Conservation (phyloP, 2,888 invertebrate genomes). For the Acleris sparsana region DNA sequence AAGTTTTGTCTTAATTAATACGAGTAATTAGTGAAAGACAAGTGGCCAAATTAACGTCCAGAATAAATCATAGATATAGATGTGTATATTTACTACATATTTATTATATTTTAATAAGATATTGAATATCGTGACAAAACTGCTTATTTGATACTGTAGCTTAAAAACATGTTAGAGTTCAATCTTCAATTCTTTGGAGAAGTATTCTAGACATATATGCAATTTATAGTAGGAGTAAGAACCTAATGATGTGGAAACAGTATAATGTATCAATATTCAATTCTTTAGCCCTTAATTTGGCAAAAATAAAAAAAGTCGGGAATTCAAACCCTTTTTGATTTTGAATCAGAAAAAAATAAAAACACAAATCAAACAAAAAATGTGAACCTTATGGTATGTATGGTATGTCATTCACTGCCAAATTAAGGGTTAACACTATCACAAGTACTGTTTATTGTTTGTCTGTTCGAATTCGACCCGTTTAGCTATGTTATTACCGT, state of each 20-base stretch:
- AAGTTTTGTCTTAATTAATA: slow-evolving; percentile 57
- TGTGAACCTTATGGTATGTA: too few species aligned
- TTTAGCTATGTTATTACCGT: slow-evolving; percentile 23
- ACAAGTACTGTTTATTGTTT: neutral
- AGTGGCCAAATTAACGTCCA: slow-evolving; percentile 83
- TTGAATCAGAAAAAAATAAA: too few species aligned
- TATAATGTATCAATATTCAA: neutral
- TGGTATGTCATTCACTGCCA: too few species aligned
- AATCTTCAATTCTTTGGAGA: slow-evolving; percentile 2
- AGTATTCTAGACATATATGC: slow-evolving; percentile 1
- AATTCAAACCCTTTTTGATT: too few species aligned
- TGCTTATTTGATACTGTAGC: slow-evolving; percentile 23
- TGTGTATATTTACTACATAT: slow-evolving; percentile 40
- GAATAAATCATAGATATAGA: slow-evolving; percentile 49
- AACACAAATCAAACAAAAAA: too few species aligned
- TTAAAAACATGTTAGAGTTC: neutral
- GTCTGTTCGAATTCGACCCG: slow-evolving; percentile 3
- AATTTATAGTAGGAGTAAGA: slow-evolving; percentile 4
- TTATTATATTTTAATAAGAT: slow-evolving; percentile 36
- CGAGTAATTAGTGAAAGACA: slow-evolving; percentile 67
- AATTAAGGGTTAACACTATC: neutral
- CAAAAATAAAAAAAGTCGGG: too few species aligned
- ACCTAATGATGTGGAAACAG: neutral
- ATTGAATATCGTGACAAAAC: slow-evolving; percentile 24
- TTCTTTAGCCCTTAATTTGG: too few species aligned